Evolutionary conservation across 1,140 invertebrate species (phyloP), one percentile per base, ranked within the genome.

Genomic region (Cydia pomonella): DNA sequence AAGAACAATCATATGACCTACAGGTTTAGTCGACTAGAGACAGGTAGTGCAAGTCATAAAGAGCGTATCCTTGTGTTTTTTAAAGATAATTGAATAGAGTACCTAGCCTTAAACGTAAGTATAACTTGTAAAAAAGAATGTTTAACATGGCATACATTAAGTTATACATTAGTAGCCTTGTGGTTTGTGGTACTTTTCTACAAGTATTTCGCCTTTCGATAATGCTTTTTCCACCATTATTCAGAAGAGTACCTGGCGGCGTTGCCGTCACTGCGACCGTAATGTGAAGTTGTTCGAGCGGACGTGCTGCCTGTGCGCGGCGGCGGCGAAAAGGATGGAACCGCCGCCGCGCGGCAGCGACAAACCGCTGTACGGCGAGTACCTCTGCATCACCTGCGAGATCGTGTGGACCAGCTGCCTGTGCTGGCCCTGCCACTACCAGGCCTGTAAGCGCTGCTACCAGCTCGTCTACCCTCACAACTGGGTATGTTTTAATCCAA

Each of bases 341-440:
- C 27, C 27, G n/a, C 27, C 27, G 16, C n/a, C 27, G 18, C 53
- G 53, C 10, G 27, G 27, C 64, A 69, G n/a, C 64, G 27, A 69
- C 27, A 69, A 18, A 33, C 71, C 71, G 18, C 38, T 38, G 33
- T 72, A 27, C 71, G 71, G 71, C 18, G 71, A 72, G 71, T 72
- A 72, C 71, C 18, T 25, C 18, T 72, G 71, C 41, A n/a, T 38
- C 71, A 23, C 38, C 4, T 72, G 71, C 71, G 71, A 41, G 18
- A 6, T 38, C 12, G n/a, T 13, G 33, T 72, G 71, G 71, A 44
- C 71, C 71, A 72, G 71, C 71, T 44, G 21, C 18, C 71, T 72
- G 71, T 72, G 41, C 44, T 72, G 71, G 71, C 71, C 71, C 9
- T 5, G 44, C 71, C 16, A 23, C 71, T 72, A 72, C 71, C 71